Evolutionary conservation across 1,140 invertebrate species (phyloP), one percentile per base, ranked within the genome.

Genomic region (Papilio machaon): DNA sequence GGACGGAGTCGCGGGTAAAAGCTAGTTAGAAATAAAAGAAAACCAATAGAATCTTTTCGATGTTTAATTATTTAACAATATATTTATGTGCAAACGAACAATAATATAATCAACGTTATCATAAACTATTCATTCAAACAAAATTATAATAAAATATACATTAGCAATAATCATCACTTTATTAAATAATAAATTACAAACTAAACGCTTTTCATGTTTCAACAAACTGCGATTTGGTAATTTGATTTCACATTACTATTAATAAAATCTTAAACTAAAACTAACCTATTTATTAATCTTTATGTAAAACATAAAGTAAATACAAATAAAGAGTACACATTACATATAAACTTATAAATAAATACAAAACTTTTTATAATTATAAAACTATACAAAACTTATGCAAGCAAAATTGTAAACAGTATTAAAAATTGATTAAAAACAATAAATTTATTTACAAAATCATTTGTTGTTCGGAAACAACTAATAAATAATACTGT

Each of bases 91-190:
- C 90, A 91, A 91, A 91, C 90, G 84, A 92, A 90, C 89, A 90
- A 88, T 87, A 90, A 79, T 89, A 83, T 82, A 85, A 73, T 90
- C 89, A 92, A 93, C 92, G 82, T 88, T 85, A 88, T 89, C 83
- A 92, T 93, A 93, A 92, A 93, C 88, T 92, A 92, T 92, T 80
- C 83, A 91, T 87, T 90, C 89, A 92, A 93, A 93, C 92, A 92
- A 91, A 91, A 91, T 91, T 88, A 85, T 81, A 86, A 87, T 89
- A 90, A 82, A 91, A 90, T 91, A 88, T 88, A 89, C 82, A 87
- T 85, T 64, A 82, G 85, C 77, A 79, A 87, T 84, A 87, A 88
- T 89, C 84, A 88, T 88, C 88, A 88, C 85, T 89, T 75, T 67
- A 75, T 52, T 77, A 84, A 84, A 43, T 43, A 43, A 84, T 81